Base-by-base conservation (phyloP, 2,797 vertebrate species). In the Gymnothorax javanicus region DNA sequence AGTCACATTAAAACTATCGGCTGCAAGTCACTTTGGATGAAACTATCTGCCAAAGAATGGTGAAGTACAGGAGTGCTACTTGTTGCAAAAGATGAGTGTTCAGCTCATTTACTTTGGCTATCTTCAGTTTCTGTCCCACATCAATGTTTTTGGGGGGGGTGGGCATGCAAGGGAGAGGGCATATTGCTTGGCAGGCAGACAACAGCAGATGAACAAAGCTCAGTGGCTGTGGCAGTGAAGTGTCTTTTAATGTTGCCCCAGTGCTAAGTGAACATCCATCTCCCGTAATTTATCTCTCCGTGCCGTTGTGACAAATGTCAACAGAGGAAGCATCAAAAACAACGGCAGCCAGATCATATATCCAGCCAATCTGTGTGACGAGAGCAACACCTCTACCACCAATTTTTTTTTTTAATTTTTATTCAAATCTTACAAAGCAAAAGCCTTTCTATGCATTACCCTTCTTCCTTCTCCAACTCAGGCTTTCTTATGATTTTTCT, bases 191-290 rank as follows among this genome's bases (percentile, higher is more conserved):
- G 27, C 83, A 84, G 83, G 62, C 33, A 43, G 59, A 60, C 60
- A 84, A 84, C 33, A 64, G 60, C 60, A 67, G 59, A 84, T n/a
- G 73, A 33, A 27, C 60, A 84, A 67, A 17, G 83, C 60, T 84
- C 12, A 13, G 58, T 33, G n/a, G 59, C 17, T 27, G 82, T 60
- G 33, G 25, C 33, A 12, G 59, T 8, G 15, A 2, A 62, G 57
- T 23, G 25, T 64, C 59, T 62, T 64, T 84, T 84, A 84, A 84
- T n/a, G 83, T 62, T 84, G 58, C 83, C 60, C 83, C 25, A 20
- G 43, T 17, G 20, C 33, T 64, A 84, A 84, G 58, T 27, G 13
- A 64, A 27, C 60, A 84, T 84, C 59, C 64, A 84, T 84, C 83
- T 64, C 58, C 8, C 15, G 5, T 64, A 62, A 84, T 84, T 84